phyloP scores from a whole-genome alignment of 1,140 invertebrate species.

The Cydia pomonella region DNA sequence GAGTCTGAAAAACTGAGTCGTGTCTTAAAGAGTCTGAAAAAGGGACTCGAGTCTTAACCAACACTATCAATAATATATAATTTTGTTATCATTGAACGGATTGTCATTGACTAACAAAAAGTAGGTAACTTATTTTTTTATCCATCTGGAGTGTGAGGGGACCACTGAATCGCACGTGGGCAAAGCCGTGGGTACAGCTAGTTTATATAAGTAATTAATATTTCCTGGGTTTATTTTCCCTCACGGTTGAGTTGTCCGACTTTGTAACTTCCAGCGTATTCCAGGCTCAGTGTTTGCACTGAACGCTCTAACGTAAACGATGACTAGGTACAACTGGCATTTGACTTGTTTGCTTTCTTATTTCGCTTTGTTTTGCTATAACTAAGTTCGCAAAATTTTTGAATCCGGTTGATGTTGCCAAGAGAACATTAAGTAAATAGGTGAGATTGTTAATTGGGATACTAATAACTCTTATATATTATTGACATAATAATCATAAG shows the following conservation, averaged over 20 bases:
- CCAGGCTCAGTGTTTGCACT: slow-evolving; percentile 20
- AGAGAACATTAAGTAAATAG: slow-evolving; percentile 19
- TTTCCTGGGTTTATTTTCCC: background rate
- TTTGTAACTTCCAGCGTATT: slow-evolving; percentile 19
- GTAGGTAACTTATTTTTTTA: too few relatives aligned
- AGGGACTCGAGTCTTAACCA: too few relatives aligned
- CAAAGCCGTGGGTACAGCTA: background rate
- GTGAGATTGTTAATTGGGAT: slow-evolving; percentile 35
- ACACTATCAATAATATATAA: too few relatives aligned
- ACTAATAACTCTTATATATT: background rate
- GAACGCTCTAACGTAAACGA: slow-evolving; percentile 56
- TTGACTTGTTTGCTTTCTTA: slow-evolving; percentile 59
- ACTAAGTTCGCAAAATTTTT: slow-evolving; percentile 44
- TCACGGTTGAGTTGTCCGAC: background rate
- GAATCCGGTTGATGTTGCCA: slow-evolving; percentile 35
- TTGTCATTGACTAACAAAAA: too few relatives aligned
- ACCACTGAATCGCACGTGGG: background rate
- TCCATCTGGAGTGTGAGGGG: too few relatives aligned
- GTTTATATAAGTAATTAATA: too few relatives aligned
- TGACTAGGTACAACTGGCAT: slow-evolving; percentile 47
- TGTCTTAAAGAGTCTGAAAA: too few relatives aligned
- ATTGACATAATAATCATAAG: background rate
- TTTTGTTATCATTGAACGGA: too few relatives aligned
- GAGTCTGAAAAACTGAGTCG: too few relatives aligned
- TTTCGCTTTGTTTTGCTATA: slow-evolving; percentile 55